Base-by-base conservation (phyloP, 2,888 invertebrate genomes). In the Polydrusus cervinus region DNA sequence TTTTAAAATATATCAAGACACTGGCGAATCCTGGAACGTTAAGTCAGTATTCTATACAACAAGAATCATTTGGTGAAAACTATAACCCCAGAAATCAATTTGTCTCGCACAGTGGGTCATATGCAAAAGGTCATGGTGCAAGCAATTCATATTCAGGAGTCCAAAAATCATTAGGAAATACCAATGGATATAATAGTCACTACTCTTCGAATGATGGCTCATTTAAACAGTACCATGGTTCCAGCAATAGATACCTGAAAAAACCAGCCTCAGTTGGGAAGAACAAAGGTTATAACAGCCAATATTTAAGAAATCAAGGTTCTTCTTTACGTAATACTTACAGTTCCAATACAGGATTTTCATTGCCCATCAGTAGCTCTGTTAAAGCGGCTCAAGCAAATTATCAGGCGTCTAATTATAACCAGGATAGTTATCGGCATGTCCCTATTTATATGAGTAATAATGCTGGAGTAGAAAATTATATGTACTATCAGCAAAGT, bases 1-100 rank as follows among this genome's bases (percentile, higher is more conserved):
- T 91, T 0, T 87, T 88, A 76, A 88, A 89, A 78, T 91, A 91
- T 81, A 77, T 74, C 16, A 70, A 77, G 30, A 64, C 71, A 5
- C 40, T 75, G 3, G 51, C 71, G 61, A 16, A 47, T 38, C 70
- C 74, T 3, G 55, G 49, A 43, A 40, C 14, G 3, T n/a, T 67
- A 43, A 43, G 30, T 43, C 67, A 67, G 30, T 67, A 67, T 30
- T 20, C 67, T 11, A 2, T 16, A 9, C 34, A 40, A 2, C 66
- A 51, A 11, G 64, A 45, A 34, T 3, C 30, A 30, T 49, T 16
- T 30, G 47, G 30, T 2, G 16, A 60, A 11, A n/a, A 38, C n/a
- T 11, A 9, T 14, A 13, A 20, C n/a, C 18, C 18, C 16, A 61
- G 30, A 25, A 73, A 11, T 66, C 66, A 53, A 51, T 53, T 38